Conservation (phyloP, 2,113 vertebrate species). For the Pedionomus torquatus region DNA sequence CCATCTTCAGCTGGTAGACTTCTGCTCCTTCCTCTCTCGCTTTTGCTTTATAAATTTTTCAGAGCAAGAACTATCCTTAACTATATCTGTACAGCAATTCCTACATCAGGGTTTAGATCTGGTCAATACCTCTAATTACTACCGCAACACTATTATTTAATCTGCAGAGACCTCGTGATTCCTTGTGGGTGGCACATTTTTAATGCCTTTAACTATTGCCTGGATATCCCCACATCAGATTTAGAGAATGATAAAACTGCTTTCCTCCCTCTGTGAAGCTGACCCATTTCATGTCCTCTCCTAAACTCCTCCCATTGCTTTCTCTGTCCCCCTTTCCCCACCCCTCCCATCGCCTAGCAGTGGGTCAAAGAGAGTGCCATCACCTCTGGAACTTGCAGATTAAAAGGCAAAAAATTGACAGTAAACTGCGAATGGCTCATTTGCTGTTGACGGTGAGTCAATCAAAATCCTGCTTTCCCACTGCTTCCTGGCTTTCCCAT, state of each 20-base stretch:
- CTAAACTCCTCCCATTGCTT: background rate
- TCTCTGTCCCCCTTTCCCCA: background rate
- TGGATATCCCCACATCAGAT: background rate
- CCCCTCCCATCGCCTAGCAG: background rate
- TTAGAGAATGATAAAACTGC: background rate
- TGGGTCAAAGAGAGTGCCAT: background rate
- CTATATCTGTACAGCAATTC: background rate
- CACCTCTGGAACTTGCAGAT: constrained; percentile 59
- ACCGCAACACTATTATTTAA: background rate
- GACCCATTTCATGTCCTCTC: background rate
- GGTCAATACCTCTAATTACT: background rate
- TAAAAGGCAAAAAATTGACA: constrained; percentile 66
- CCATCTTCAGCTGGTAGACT: background rate
- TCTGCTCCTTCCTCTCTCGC: background rate
- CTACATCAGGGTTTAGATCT: background rate
- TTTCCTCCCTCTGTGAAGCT: background rate
- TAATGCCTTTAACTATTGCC: background rate
- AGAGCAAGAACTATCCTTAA: background rate
- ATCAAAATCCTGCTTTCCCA: constrained; percentile 68
- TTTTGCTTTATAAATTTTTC: background rate
- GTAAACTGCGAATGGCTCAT: constrained; percentile 70
- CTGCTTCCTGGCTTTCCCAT: constrained; percentile 70
- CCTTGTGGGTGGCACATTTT: background rate
- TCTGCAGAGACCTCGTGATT: background rate
- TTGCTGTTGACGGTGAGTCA: constrained; percentile 72